Evolutionary conservation across 1,140 invertebrate species (phyloP).

Genomic region (Habropoda laboriosa): DNA sequence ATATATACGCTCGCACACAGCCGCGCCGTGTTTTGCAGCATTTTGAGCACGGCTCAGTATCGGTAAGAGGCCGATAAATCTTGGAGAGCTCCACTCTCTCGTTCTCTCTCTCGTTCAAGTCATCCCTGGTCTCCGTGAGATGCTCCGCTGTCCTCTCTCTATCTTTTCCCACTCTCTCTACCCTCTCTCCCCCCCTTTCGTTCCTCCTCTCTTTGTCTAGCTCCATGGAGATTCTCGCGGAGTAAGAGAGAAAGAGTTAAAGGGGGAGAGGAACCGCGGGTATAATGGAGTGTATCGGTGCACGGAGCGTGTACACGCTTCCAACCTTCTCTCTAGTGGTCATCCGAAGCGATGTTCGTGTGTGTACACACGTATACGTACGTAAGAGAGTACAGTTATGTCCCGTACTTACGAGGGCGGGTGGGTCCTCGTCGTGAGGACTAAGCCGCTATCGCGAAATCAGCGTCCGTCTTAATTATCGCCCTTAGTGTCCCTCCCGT

Average conservation of each 20-base stretch:
- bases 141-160: slow-evolving; percentile 20
- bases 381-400: slow-evolving; percentile 60
- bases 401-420: slow-evolving; percentile 55
- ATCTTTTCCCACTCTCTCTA: slow-evolving; percentile 10
- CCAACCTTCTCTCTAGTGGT: neutral
- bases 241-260: neutral
- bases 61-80: slow-evolving; percentile 79
- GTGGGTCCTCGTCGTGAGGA: slow-evolving; percentile 69
- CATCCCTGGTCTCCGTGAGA: slow-evolving; percentile 44
- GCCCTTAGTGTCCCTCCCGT: slow-evolving; percentile 59
- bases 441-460: slow-evolving; percentile 74
- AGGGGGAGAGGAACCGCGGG: neutral
- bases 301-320: slow-evolving; percentile 15
- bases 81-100: slow-evolving; percentile 59
- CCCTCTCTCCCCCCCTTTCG: neutral
- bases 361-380: neutral
- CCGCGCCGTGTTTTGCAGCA: slow-evolving; percentile 76
- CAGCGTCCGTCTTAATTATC: slow-evolving; percentile 80
- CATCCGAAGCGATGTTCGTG: neutral
- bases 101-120: slow-evolving; percentile 10
- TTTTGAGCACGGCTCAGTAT: slow-evolving; percentile 79
- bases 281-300: slow-evolving; percentile 43
- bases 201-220: neutral
- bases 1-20: slow-evolving; percentile 44
- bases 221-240: neutral